These are phyloP conservation scores for Heteronetta atricapilla DNA, from an alignment of 2,113 vertebrate genomes.

Conservation along the genomic window DNA sequence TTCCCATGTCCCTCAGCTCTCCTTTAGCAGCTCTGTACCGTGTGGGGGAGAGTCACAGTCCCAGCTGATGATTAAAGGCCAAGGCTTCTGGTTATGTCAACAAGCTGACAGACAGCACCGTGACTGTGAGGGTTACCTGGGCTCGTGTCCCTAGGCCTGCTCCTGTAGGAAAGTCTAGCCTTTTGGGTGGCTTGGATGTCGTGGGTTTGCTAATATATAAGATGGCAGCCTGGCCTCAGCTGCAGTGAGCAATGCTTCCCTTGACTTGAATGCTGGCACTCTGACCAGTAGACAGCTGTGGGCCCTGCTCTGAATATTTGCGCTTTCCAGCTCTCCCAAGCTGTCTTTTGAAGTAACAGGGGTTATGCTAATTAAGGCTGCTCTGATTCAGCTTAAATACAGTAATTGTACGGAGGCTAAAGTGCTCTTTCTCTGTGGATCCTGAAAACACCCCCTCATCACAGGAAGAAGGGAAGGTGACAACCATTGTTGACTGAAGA, in stretches of 20 bases:
- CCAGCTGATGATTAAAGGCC: not conserved
- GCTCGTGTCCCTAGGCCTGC: not conserved
- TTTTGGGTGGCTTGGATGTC: not conserved
- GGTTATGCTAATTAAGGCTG: not conserved
- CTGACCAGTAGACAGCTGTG: not conserved
- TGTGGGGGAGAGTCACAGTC: not conserved
- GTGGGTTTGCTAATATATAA: not conserved
- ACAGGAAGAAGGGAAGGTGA: not conserved
- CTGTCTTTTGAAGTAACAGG: not conserved
- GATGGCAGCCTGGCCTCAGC: not conserved
- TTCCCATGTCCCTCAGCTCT: not conserved
- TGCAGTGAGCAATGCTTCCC: not conserved
- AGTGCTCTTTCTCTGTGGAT: too few species aligned
- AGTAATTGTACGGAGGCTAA: not conserved
- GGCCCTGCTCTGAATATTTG: not conserved
- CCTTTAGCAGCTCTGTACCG: not conserved
- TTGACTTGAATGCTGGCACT: not conserved
- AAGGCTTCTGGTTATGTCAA: not conserved
- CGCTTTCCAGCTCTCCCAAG: not conserved
- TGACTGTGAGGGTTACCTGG: not conserved
- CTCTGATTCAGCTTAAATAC: not conserved
- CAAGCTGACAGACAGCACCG: not conserved
- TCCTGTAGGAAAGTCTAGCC: not conserved
- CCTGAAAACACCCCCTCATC: not conserved
- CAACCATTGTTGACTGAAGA: not conserved